These are phyloP conservation scores for Pimephales promelas DNA, from an alignment of 2,113 vertebrate species.

Conservation along the genomic window DNA sequence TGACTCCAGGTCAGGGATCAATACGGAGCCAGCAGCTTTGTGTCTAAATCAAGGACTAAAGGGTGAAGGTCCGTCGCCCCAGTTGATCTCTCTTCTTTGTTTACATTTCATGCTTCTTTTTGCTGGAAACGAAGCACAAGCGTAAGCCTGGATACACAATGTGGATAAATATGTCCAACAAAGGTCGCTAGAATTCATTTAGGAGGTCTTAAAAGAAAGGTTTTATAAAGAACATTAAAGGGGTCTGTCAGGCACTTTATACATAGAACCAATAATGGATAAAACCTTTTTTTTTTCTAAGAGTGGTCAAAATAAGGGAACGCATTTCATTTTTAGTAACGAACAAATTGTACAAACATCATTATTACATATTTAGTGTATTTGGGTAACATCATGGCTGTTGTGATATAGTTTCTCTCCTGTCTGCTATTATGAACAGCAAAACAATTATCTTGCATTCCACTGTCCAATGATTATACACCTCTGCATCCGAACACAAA, in stretches of 20 bases:
- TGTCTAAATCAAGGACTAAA: conserved; percentile 65
- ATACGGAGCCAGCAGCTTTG: conserved; percentile 71
- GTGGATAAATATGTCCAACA: background rate
- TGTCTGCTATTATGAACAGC: conserved; percentile 31
- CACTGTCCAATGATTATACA: conserved; percentile 66
- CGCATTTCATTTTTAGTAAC: background rate
- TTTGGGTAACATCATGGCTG: background rate
- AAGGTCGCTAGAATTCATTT: background rate
- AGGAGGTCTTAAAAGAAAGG: background rate
- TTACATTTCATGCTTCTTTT: conserved; percentile 41
- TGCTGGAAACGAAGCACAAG: background rate
- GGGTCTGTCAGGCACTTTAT: too few relatives aligned
- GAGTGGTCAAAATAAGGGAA: background rate
- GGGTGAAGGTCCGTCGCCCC: conserved; percentile 23
- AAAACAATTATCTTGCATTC: conserved; percentile 59
- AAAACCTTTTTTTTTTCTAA: background rate
- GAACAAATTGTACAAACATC: background rate
- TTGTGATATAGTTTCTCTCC: background rate
- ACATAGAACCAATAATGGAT: too few relatives aligned
- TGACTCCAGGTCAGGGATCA: conserved; percentile 75
- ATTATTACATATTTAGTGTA: background rate
- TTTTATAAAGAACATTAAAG: too few relatives aligned
- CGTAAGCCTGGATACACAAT: background rate
- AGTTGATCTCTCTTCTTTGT: conserved; percentile 13
- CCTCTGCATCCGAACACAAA: conserved; percentile 73